Evolutionary conservation across 2,888 invertebrate species (phyloP), one percentile per base, ranked within the genome.

Genomic region (Drosophila neotestacea): DNA sequence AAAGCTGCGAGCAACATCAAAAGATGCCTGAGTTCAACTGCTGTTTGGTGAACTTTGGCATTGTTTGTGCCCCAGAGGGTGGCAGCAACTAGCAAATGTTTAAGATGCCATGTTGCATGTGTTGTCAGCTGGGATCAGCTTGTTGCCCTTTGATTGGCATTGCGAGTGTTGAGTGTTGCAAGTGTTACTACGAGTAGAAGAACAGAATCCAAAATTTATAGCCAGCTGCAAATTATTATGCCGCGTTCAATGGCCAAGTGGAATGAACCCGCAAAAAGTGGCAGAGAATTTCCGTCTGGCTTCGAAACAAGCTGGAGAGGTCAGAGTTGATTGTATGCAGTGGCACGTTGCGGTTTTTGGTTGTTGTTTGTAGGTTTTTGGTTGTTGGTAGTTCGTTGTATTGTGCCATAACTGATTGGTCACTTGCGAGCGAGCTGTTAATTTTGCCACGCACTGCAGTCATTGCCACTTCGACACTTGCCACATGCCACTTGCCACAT

Each of bases 281-380:
- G 7, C 30, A 42, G 46, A 27, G 63, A 73, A 65, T 72, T 79
- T 87, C 75, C 85, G 70, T 85, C 72, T 71, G 77, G 54, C 65
- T 32, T 38, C 38, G 22, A 27, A 39, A 22, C 34, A 34, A 50
- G 6, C 13, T 30, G 22, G 22, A 38, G 65, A 68, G 88, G 78
- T 88, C 88, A 85, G 86, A 85, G 88, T 85, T 88, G 78, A 88
- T 71, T 84, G 85, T 80, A 83, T 85, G 83, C 83, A 72, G 64
- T 68, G 73, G 78, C 78, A 71, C 59, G 81, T 68, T 44, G 72
- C 48, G 73, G 71, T 51, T 69, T 38, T 30, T 50, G 27, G 34
- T 42, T 42, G 42, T 30, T 50, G 27, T 30, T 42, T 42, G 42
- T 22, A 2, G 10, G 2, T 13, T 13, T 1, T 39, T n/a, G 4